A percentile compares a stretch with the other conserved stretches of the same genome.
Conservation (phyloP, 2,797 vertebrate species). For the Momotus momota region DNA sequence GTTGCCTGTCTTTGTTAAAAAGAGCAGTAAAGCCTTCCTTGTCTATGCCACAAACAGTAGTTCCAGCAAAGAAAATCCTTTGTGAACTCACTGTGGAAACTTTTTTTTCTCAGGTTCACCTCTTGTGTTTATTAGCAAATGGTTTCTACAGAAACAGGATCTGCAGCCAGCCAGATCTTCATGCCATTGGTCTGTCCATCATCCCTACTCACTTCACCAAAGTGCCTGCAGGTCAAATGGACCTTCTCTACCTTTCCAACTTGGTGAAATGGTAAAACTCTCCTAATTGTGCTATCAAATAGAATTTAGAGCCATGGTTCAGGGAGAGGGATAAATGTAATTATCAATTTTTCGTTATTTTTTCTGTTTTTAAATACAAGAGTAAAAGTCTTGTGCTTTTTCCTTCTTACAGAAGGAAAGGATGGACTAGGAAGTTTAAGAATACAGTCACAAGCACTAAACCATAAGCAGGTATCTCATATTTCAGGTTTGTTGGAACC, state of each 20-base stretch:
- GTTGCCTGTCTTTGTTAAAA: not conserved
- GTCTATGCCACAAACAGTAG: not conserved
- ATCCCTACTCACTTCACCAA: constrained; percentile 84
- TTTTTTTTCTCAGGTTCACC: constrained; percentile 85
- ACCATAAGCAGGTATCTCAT: not conserved
- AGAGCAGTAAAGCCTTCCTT: not conserved
- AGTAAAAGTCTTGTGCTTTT: not conserved
- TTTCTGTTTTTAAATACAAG: not conserved
- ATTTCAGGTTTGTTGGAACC: constrained; percentile 86
- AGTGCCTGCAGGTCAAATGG: constrained; percentile 76
- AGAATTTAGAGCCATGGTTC: not conserved
- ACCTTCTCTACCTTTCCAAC: constrained; percentile 83
- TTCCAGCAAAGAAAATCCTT: not conserved
- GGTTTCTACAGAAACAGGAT: constrained; percentile 88
- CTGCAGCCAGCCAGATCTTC: constrained; percentile 88
- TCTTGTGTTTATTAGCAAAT: constrained; percentile 92
- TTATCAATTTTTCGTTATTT: not conserved
- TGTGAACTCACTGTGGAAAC: not conserved
- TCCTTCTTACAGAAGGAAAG: not conserved
- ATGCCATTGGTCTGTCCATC: constrained; percentile 90
- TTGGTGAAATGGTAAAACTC: constrained; percentile 89
- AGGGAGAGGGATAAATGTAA: not conserved
- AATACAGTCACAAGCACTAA: not conserved
- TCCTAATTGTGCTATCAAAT: not conserved
- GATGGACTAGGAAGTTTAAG: not conserved